Evolutionary conservation across 2,888 invertebrate genomes (phyloP).

Genomic region (Watsonalla cultraria): DNA sequence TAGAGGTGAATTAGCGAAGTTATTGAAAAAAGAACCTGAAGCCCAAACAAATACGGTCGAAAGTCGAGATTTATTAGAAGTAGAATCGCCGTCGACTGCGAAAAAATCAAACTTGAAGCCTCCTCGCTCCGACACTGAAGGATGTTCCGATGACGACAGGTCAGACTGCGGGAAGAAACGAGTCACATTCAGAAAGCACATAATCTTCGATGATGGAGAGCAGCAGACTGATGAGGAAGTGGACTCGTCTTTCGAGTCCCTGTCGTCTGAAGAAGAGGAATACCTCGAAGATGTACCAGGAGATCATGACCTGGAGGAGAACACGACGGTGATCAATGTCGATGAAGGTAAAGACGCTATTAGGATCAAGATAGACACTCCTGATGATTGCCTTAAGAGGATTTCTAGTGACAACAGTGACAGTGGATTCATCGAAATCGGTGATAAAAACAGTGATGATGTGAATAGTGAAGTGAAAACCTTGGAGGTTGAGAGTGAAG

Average conservation of each 20-base stretch:
- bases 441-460: conserved; percentile 51
- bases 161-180: conserved; percentile 67
- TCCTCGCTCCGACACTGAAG: conserved; percentile 63
- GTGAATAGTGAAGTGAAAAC: conserved; percentile 42
- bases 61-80: conserved; percentile 18
- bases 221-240: conserved; percentile 68
- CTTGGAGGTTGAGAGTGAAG: conserved; percentile 33
- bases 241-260: conserved; percentile 64
- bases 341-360: conserved; percentile 34
- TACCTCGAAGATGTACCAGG: conserved; percentile 54
- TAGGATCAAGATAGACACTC: conserved; percentile 47
- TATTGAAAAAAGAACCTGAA: conserved; percentile 37
- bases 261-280: conserved; percentile 60
- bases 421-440: conserved; percentile 68
- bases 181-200: conserved; percentile 70
- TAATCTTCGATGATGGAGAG: conserved; percentile 74
- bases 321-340: conserved; percentile 56
- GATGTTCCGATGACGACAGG: conserved; percentile 66
- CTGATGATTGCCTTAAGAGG: conserved; percentile 42
- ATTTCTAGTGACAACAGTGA: conserved; percentile 72
- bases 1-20: conserved; percentile 51
- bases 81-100: conserved; percentile 43
- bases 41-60: conserved; percentile 13
- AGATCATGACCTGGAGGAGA: conserved; percentile 37
- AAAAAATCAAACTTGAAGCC: conserved; percentile 68